Percentiles rank a stretch among this genome's conserved stretches.
phyloP scores from a whole-genome alignment of 1,140 invertebrate species.

The Melanaphis sacchari region DNA sequence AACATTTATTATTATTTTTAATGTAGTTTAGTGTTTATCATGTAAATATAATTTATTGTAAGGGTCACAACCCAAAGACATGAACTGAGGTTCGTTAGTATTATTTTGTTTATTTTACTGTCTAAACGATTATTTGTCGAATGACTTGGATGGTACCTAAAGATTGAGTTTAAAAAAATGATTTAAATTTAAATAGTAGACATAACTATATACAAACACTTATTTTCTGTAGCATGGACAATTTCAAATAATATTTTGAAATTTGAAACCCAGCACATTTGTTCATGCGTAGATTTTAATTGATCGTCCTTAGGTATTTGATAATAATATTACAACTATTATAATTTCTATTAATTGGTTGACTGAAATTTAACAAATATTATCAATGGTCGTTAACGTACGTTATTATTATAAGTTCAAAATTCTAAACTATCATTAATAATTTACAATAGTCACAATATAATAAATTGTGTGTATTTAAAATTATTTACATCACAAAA shows the following conservation, averaged over 20 bases:
- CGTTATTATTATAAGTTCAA: not conserved
- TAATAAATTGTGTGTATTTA: not conserved
- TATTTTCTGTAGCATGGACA: not conserved
- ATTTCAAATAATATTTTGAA: not conserved
- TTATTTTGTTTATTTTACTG: not conserved
- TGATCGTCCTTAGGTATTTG: not conserved
- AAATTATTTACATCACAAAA: not conserved
- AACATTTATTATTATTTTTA: conserved; percentile 3
- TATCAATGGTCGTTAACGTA: not conserved
- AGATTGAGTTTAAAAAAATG: not conserved
- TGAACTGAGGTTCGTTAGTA: conserved; percentile 4
- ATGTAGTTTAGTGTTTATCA: not conserved
- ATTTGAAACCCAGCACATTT: not conserved
- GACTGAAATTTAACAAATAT: not conserved
- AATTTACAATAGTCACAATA: not conserved
- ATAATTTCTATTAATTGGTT: not conserved
- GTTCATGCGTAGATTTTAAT: not conserved
- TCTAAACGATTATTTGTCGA: not conserved
- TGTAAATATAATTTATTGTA: conserved; percentile 1
- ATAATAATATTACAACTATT: not conserved
- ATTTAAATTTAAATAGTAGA: not conserved
- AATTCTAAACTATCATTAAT: not conserved
- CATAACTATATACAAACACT: not conserved
- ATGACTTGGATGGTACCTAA: not conserved
- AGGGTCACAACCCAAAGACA: not conserved